Conservation (phyloP, 2,888 invertebrate genomes). For the Charanyca ferruginea region DNA sequence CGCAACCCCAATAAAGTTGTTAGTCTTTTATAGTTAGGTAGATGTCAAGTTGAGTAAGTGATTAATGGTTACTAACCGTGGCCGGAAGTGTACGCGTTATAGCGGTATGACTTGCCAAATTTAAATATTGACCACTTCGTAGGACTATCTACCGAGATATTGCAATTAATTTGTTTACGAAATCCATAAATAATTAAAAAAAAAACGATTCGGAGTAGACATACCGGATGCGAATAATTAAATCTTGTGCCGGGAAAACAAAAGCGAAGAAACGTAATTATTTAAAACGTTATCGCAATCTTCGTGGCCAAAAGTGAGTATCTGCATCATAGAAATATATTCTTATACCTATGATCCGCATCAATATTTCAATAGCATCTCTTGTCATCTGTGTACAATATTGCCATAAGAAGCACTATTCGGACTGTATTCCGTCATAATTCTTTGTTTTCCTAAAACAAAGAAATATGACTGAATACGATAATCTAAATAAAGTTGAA, state of each 20-base stretch:
- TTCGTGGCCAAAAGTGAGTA: not conserved
- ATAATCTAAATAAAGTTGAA: conserved; percentile 12
- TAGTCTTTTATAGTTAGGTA: conserved; percentile 17
- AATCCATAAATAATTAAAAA: not conserved
- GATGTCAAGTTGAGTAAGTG: conserved; percentile 32
- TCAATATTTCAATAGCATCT: too few relatives aligned
- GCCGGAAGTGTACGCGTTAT: conserved; percentile 17
- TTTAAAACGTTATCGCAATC: too few relatives aligned
- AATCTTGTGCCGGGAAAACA: not conserved
- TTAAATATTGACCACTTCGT: conserved; percentile 25
- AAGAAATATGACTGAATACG: not conserved
- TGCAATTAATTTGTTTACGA: not conserved
- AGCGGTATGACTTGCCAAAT: conserved; percentile 34
- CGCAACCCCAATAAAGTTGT: conserved; percentile 37
- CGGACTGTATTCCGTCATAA: too few relatives aligned
- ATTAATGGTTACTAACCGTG: conserved; percentile 35
- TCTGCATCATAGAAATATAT: too few relatives aligned
- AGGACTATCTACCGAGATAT: not conserved
- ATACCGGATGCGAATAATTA: not conserved
- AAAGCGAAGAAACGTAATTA: too few relatives aligned
- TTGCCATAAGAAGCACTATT: not conserved
- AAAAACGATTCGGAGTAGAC: too few relatives aligned
- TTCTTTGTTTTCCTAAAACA: too few relatives aligned
- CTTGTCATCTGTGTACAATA: not conserved
- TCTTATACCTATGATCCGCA: too few relatives aligned